A percentile compares a stretch with the other conserved stretches of the same genome.
Conservation (phyloP, 2,888 invertebrate genomes). For the Drosophila merina region DNA sequence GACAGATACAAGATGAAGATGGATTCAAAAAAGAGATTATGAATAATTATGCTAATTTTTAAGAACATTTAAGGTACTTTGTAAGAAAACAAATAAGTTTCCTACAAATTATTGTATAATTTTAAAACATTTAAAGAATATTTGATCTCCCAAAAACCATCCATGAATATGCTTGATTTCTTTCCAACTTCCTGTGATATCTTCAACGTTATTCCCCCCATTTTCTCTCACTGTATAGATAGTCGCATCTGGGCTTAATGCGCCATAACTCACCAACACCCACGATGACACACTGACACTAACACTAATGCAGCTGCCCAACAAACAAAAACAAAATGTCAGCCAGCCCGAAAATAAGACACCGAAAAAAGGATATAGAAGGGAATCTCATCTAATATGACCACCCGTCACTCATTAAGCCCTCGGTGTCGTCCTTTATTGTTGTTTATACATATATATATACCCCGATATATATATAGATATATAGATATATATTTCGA, state of each 20-base stretch:
- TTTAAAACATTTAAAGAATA: too few species aligned
- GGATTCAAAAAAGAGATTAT: too few species aligned
- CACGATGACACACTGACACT: conserved; percentile 21
- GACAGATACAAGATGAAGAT: too few species aligned
- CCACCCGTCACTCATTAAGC: conserved; percentile 77
- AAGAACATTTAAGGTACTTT: too few species aligned
- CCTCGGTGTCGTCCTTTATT: conserved; percentile 58
- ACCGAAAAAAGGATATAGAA: not conserved
- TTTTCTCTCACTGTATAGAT: conserved; percentile 3
- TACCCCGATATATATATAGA: conserved; percentile 28
- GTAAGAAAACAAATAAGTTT: too few species aligned
- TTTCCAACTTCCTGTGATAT: too few species aligned
- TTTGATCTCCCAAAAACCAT: too few species aligned
- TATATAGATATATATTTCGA: conserved; percentile 17
- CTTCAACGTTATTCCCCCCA: too few species aligned
- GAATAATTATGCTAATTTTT: too few species aligned
- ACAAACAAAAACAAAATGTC: conserved; percentile 10
- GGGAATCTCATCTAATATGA: conserved; percentile 64
- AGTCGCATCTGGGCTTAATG: conserved; percentile 62
- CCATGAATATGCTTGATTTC: too few species aligned
- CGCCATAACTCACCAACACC: conserved; percentile 63
- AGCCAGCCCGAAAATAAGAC: not conserved
- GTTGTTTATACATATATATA: conserved; percentile 28
- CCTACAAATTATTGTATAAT: too few species aligned
- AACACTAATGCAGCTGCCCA: not conserved